Base-by-base conservation (phyloP, 2,797 vertebrate genomes). In the Limosa lapponica region DNA sequence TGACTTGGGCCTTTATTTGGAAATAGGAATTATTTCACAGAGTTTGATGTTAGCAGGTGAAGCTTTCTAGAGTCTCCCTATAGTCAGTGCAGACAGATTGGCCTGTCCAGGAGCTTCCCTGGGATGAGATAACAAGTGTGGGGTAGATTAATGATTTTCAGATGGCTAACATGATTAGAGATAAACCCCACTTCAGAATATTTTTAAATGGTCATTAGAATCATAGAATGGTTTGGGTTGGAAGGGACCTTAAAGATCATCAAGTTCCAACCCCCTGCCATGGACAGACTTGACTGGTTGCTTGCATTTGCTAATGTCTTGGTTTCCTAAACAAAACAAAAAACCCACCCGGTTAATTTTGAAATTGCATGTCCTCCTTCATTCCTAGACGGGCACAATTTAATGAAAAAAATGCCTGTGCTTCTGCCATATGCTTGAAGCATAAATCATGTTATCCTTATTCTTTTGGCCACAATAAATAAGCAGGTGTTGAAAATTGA, bases 401-500 rank as follows among this genome's bases (percentile, higher is more conserved):
- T 46, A 75, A 96, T 87, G 59, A 48, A 80, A 93, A 96, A 87
- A 52, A 34, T 64, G 52, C 8, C 32, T 23, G 2, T 73, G 32
- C 17, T 93, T 89, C n/a, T 94, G 62, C 59, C 75, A 16, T 44
- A 19, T 82, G 24, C 34, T 82, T 89, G 64, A 86, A 82, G 48
- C 16, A 16, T 82, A 85, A 94, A 77, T 94, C 67, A 39, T 32
- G 36, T 72, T 83, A 69, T 67, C 34, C 48, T 93, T 65, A 34
- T 66, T 94, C 52, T 90, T 87, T 87, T 69, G 73, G 66, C 39
- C 27, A 52, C 62, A 75, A 43, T 93, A 80, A 94, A 91, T 91
- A 93, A 94, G 44, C 73, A 93, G 73, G 86, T 96, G 55, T 94
- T 95, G 88, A 95, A 95, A 92, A 54, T 12, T 90, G 58, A 75